A percentile compares a stretch with the other conserved stretches of the same genome.
Evolutionary conservation across 2,888 invertebrate species (phyloP).

Genomic region (Carpatolechia fugitivella): DNA sequence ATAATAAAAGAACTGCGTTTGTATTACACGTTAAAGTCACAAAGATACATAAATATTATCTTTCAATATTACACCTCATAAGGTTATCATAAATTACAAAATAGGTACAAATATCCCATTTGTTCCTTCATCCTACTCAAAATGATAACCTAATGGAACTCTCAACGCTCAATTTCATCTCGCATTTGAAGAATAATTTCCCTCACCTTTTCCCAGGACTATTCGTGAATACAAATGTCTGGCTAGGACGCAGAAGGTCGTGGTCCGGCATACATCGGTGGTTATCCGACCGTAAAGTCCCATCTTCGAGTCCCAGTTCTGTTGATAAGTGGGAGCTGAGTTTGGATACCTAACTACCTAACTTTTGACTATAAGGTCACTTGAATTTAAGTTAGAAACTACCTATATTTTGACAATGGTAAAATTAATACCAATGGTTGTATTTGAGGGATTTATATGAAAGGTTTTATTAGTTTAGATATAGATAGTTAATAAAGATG

Average conservation of each 20-base stretch:
- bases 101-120: too few species aligned
- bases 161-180: not conserved
- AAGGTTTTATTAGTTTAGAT: too few species aligned
- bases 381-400: not conserved
- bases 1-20: too few species aligned
- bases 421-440: too few species aligned
- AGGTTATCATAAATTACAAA: too few species aligned
- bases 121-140: not conserved
- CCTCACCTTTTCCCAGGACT: conserved; percentile 8
- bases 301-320: conserved; percentile 1
- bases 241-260: conserved; percentile 22
- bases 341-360: not conserved
- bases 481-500: too few species aligned
- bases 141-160: not conserved
- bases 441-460: too few species aligned
- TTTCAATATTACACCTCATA: too few species aligned
- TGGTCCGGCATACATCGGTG: conserved; percentile 29
- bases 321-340: too few species aligned
- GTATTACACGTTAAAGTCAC: too few species aligned
- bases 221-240: conserved; percentile 25
- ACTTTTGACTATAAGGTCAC: not conserved
- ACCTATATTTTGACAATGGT: too few species aligned
- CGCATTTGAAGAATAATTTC: not conserved
- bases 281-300: conserved; percentile 25
- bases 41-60: too few species aligned